Conservation (phyloP, 2,888 invertebrate species). For the Leptopterna dolabrata region DNA sequence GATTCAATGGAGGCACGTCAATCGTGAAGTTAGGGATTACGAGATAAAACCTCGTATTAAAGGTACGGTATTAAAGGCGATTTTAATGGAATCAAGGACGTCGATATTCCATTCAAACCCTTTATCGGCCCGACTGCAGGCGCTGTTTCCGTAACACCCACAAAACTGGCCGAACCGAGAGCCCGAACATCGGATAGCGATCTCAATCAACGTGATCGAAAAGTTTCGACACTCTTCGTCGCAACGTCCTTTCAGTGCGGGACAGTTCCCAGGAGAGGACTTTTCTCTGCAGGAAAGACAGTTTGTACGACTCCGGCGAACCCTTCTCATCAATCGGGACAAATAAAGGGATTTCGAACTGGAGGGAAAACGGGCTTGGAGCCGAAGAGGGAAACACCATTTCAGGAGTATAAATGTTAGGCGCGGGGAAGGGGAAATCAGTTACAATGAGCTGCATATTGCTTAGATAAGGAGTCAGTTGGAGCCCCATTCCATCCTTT, state of each 20-base stretch:
- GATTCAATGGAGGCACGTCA: too few relatives aligned
- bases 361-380: neutral
- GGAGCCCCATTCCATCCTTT: neutral
- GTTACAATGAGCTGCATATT: constrained; percentile 55
- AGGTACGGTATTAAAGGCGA: too few relatives aligned
- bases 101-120: too few relatives aligned
- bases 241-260: neutral
- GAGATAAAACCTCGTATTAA: too few relatives aligned
- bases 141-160: neutral
- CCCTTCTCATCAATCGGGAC: constrained; percentile 40
- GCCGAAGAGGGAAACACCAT: neutral
- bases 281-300: neutral
- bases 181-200: neutral
- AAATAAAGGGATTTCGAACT: constrained; percentile 41
- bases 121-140: neutral
- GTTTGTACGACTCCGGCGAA: neutral
- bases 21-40: too few relatives aligned
- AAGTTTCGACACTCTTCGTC: neutral
- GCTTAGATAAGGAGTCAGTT: constrained; percentile 49
- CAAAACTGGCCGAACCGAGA: neutral
- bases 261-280: neutral
- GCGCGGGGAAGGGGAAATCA: constrained; percentile 3
- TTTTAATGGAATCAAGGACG: too few relatives aligned
- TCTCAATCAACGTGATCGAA: neutral
- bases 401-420: neutral